Base-by-base conservation (phyloP, 2,888 invertebrate species). In the Epinotia ramella region DNA sequence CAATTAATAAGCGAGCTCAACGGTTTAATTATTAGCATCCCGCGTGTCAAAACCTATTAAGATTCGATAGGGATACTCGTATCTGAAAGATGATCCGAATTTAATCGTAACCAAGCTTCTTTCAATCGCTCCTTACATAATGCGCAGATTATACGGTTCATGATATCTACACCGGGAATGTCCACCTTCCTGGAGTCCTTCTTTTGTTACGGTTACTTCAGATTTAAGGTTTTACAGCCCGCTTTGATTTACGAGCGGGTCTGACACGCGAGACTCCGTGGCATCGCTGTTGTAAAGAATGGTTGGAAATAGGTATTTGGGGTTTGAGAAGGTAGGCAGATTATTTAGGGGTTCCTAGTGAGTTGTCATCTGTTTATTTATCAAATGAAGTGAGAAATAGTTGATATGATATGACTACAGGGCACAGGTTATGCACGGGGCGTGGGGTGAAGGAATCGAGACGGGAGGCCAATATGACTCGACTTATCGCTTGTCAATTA, bases 201-300 rank as follows among this genome's bases (percentile, higher is more conserved):
- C 64, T 66, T 28, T 66, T 66, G 66, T 66, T 66, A 53, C 66
- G 66, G 65, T 66, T 53, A 28, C 66, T 66, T 66, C 33, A 24
- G 66, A 28, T 46, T 65, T 24, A 18, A 49, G 24, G 66, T 66
- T 66, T 66, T 66, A 66, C 65, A 49, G 49, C 46, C 24, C 46
- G 64, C 28, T 28, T 66, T 66, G 66, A 66, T 66, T 66, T 66
- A 66, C 33, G 66, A 53, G n/a, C 5, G 7, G 66, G n/a, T 12
- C n/a, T n/a, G n/a, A 53, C 53, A 53, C 66, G 28, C 49, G 49
- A 49, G 20, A 46, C 64, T 28, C 28, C 28, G 20, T 7, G 65
- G 24, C 65, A 9, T 7, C 24, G 28, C 13, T 11, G 57, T 46
- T 49, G 28, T 53, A 9, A n/a, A 66, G 53, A 53, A 33, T 46